Percentiles rank a stretch among this genome's conserved stretches.
Evolutionary conservation across 2,888 invertebrate genomes (phyloP).

Genomic region (Tiliacea aurago): DNA sequence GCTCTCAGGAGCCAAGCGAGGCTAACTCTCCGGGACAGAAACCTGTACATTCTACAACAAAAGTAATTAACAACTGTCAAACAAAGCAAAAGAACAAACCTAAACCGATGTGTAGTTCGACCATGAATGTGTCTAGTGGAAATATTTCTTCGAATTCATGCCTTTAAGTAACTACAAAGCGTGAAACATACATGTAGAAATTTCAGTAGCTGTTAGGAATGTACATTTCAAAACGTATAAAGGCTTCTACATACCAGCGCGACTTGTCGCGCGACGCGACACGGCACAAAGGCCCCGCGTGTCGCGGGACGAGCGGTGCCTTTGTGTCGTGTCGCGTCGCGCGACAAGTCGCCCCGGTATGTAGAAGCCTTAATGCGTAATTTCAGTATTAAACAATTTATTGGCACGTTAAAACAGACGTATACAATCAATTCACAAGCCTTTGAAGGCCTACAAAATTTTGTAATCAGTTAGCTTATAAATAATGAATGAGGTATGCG

Average conservation of each 20-base stretch:
- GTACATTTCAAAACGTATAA: conserved; percentile 50
- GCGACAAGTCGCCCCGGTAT: too few relatives aligned
- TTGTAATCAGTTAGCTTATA: conserved; percentile 59
- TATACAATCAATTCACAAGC: conserved; percentile 49
- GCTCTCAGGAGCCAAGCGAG: conserved; percentile 61
- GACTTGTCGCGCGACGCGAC: too few relatives aligned
- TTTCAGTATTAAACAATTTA: conserved; percentile 50
- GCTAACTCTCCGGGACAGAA: conserved; percentile 58
- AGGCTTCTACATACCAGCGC: too few relatives aligned
- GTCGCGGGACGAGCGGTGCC: too few relatives aligned
- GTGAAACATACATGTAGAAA: conserved; percentile 38
- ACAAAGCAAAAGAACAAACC: conserved; percentile 67
- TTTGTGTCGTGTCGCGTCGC: too few relatives aligned
- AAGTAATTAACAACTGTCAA: conserved; percentile 74
- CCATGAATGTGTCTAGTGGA: conserved; percentile 24
- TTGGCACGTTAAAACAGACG: conserved; percentile 42
- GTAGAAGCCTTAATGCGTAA: too few relatives aligned
- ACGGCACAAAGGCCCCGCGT: too few relatives aligned
- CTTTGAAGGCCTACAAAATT: conserved; percentile 50
- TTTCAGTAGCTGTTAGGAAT: conserved; percentile 18
- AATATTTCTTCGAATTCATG: conserved; percentile 35
- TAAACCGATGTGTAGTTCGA: conserved; percentile 32
- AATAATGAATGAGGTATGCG: conserved; percentile 61
- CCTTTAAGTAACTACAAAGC: conserved; percentile 21
- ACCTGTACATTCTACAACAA: conserved; percentile 65